Evolutionary conservation across 2,113 vertebrate species (phyloP).

Genomic region (Leucopsar rothschildi): DNA sequence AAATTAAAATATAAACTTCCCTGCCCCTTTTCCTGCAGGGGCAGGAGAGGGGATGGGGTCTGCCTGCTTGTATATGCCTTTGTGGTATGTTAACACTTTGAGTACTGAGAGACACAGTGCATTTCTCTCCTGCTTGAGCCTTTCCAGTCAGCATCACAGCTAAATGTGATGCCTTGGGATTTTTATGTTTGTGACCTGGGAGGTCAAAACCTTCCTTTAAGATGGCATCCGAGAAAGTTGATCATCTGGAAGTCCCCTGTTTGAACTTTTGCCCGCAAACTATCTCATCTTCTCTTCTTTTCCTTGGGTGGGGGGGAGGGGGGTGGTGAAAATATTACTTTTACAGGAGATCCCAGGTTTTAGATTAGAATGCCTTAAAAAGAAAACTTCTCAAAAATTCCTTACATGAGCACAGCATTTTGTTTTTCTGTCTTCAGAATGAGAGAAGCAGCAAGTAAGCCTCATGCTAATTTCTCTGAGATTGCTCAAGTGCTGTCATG

Average conservation of each 20-base stretch:
- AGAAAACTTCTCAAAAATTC: not conserved
- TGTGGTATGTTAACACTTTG: conserved; percentile 35
- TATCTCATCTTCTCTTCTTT: not conserved
- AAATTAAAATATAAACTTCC: conserved; percentile 64
- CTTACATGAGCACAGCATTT: fast-evolving
- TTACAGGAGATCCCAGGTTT: not conserved
- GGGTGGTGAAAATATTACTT: not conserved
- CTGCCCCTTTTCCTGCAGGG: conserved; percentile 20
- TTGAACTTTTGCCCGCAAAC: conserved; percentile 20
- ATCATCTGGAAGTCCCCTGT: not conserved
- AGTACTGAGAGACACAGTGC: fast-evolving
- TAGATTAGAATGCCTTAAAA: not conserved
- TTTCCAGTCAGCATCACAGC: not conserved
- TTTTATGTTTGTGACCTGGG: not conserved
- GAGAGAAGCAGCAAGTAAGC: not conserved
- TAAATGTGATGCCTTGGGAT: not conserved
- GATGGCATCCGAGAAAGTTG: not conserved
- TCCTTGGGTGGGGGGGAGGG: not conserved
- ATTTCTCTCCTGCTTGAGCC: not conserved
- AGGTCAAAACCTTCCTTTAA: conserved; percentile 12
- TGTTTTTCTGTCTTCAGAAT: not conserved
- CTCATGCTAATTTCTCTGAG: not conserved
- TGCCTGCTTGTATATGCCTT: not conserved
- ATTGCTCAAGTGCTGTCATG: not conserved
- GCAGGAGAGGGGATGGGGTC: not conserved